These are phyloP conservation scores for Catonia carolina DNA, from an alignment of 2,888 invertebrate species.

Conservation along the genomic window DNA sequence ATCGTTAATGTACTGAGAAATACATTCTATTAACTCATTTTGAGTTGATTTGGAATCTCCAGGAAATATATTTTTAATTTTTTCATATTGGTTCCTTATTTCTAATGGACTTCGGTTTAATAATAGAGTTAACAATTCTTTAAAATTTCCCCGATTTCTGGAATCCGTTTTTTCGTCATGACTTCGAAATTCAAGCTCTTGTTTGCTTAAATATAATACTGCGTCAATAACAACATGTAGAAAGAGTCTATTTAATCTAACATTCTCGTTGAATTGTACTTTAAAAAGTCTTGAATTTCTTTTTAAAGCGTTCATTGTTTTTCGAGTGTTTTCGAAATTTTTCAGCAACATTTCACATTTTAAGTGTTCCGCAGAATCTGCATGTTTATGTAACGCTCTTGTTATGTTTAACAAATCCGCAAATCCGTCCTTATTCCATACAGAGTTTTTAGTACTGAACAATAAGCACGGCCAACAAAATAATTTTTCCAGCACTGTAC, in stretches of 20 bases:
- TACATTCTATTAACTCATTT: conserved; percentile 32
- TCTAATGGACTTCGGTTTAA: conserved; percentile 25
- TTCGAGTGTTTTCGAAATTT: conserved; percentile 22
- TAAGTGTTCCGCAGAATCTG: conserved; percentile 25
- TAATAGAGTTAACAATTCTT: conserved; percentile 24
- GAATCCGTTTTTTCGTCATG: conserved; percentile 22
- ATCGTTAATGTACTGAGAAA: conserved; percentile 30
- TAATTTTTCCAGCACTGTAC: conserved; percentile 55
- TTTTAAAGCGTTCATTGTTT: conserved; percentile 20
- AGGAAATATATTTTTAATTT: conserved; percentile 29
- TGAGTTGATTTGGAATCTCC: conserved; percentile 27
- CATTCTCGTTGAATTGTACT: conserved; percentile 24
- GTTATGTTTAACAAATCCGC: conserved; percentile 19
- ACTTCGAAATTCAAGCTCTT: conserved; percentile 26
- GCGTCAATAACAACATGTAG: conserved; percentile 21
- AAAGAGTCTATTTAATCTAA: conserved; percentile 20
- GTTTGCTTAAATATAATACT: conserved; percentile 26
- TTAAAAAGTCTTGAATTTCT: conserved; percentile 22
- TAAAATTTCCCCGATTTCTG: conserved; percentile 28
- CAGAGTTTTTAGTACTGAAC: conserved; percentile 18
- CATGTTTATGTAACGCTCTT: conserved; percentile 21
- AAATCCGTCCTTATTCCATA: conserved; percentile 25
- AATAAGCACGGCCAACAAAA: conserved; percentile 30
- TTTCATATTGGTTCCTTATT: conserved; percentile 28
- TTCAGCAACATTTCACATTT: conserved; percentile 21